A percentile compares a stretch with the other conserved stretches of the same genome.
These are phyloP conservation scores for Vannuccia rotundouncinata DNA, from an alignment of 2,888 invertebrate species.

Conservation along the genomic window DNA sequence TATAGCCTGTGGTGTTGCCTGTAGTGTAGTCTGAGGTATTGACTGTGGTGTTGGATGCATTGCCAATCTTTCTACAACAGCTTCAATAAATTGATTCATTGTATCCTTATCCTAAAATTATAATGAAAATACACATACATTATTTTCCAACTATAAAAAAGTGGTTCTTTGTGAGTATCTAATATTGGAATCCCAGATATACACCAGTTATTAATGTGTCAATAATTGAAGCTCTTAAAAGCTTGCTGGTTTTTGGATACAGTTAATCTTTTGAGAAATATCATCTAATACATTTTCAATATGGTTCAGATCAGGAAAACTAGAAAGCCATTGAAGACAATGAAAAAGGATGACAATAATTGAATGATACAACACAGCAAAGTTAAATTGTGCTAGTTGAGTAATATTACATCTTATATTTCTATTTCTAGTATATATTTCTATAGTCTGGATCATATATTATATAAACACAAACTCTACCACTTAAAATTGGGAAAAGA, in stretches of 20 bases:
- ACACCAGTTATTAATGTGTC: background rate
- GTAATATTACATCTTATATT: no score
- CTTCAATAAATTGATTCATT: constrained; percentile 15
- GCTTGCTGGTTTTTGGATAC: background rate
- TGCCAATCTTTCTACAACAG: constrained; percentile 24
- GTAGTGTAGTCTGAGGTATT: constrained; percentile 18
- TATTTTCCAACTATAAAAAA: background rate
- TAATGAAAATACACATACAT: constrained; percentile 16
- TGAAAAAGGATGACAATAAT: no score
- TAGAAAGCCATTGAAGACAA: background rate
- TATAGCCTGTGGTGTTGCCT: constrained; percentile 6
- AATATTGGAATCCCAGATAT: background rate
- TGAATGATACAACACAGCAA: no score
- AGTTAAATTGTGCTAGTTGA: no score
- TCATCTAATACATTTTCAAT: no score
- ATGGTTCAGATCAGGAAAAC: no score
- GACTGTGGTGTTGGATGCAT: constrained; percentile 3
- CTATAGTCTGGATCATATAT: no score
- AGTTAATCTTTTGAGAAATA: no score
- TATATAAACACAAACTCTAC: no score
- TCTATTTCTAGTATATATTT: no score
- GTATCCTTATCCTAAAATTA: constrained; percentile 15
- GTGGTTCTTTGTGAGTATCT: constrained; percentile 12
- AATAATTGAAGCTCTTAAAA: background rate
- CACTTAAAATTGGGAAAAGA: no score